Conservation (phyloP, 2,888 invertebrate species). For the Melanostoma mellinum region DNA sequence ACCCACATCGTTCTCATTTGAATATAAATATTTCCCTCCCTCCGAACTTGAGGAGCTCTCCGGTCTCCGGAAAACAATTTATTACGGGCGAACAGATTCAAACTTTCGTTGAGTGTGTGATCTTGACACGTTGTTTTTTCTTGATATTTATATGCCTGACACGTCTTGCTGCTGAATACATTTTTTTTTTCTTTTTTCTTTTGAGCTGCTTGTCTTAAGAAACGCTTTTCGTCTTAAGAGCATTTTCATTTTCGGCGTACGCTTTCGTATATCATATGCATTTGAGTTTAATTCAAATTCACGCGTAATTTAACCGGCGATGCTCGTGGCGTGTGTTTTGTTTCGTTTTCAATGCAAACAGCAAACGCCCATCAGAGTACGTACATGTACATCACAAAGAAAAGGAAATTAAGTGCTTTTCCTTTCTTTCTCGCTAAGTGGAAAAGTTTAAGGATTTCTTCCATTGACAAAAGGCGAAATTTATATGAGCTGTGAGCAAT, state of each 20-base stretch:
- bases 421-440: background rate
- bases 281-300: conserved; percentile 38
- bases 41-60: background rate
- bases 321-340: background rate
- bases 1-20: conserved; percentile 14
- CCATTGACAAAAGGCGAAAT: conserved; percentile 19
- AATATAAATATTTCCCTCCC: conserved; percentile 5
- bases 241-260: background rate
- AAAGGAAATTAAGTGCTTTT: background rate
- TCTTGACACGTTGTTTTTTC: background rate
- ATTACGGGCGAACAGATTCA: conserved; percentile 6
- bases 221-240: conserved; percentile 6
- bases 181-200: no score
- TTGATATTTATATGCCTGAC: no score
- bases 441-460: conserved; percentile 18
- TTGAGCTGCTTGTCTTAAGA: conserved; percentile 7
- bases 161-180: background rate
- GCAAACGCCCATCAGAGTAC: background rate
- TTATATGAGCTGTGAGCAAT: conserved; percentile 44
- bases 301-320: conserved; percentile 40
- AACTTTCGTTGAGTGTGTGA: conserved; percentile 24
- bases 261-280: background rate
- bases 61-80: background rate
- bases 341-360: background rate
- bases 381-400: background rate